Conservation (phyloP, 2,797 vertebrate species). For the Lepilemur septentrionalis region DNA sequence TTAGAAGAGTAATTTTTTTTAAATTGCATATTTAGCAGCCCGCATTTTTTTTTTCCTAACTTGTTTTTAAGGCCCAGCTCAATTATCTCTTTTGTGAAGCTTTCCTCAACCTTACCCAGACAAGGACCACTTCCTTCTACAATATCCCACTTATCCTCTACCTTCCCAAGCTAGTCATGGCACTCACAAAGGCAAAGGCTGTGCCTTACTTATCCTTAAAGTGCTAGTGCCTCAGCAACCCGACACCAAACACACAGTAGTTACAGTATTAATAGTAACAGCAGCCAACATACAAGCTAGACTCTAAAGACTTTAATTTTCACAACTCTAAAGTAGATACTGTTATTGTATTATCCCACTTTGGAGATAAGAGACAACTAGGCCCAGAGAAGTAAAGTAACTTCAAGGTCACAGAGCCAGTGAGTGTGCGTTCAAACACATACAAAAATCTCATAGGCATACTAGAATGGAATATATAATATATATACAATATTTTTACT, state of each 20-base stretch:
- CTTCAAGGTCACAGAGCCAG: not conserved
- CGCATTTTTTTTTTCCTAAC: not conserved
- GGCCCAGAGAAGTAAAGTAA: not conserved
- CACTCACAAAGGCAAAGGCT: not conserved
- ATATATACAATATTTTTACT: not conserved
- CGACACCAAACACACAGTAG: not conserved
- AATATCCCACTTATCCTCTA: not conserved
- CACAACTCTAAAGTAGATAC: not conserved
- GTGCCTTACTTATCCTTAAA: not conserved
- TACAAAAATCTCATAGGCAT: not conserved
- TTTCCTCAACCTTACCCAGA: not conserved
- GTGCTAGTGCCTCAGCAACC: not conserved
- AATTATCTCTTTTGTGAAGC: not conserved
- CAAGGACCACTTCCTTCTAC: not conserved
- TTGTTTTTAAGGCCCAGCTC: not conserved
- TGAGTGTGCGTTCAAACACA: not conserved
- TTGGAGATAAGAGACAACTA: not conserved
- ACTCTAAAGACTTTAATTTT: not conserved
- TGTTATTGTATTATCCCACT: not conserved
- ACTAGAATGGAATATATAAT: not conserved
- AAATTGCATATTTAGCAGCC: not conserved
- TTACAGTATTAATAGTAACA: not conserved
- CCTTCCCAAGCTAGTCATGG: not conserved
- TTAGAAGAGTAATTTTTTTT: not conserved
- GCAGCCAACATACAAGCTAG: not conserved